These are phyloP conservation scores for Tanytarsus gracilentus DNA, from an alignment of 2,888 invertebrate species.

Conservation along the genomic window DNA sequence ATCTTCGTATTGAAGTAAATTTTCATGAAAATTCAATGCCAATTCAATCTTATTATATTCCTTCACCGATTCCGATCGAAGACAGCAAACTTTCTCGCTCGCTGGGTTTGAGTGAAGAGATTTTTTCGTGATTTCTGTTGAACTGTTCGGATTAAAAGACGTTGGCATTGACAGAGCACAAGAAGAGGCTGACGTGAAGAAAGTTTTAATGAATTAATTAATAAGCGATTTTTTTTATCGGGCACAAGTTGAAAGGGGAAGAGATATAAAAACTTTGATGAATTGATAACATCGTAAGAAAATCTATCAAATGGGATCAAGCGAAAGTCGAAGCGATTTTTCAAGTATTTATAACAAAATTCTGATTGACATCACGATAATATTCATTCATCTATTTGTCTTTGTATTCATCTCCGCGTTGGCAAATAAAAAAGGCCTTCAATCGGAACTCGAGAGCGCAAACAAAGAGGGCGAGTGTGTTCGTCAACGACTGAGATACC, in stretches of 20 bases:
- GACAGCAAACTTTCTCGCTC: too few relatives aligned
- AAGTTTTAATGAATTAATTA: slow-evolving; percentile 2
- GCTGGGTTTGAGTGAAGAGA: too few relatives aligned
- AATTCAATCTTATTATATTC: too few relatives aligned
- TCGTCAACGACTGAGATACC: slow-evolving; percentile 38
- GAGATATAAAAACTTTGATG: neutral
- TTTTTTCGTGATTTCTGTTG: slow-evolving; percentile 16
- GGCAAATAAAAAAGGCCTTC: slow-evolving; percentile 36
- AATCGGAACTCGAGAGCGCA: slow-evolving; percentile 40
- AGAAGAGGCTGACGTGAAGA: too few relatives aligned
- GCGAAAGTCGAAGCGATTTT: slow-evolving; percentile 1
- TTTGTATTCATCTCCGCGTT: slow-evolving; percentile 4
- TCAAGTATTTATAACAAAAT: neutral
- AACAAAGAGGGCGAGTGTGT: slow-evolving; percentile 43
- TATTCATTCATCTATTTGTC: neutral
- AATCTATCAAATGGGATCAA: slow-evolving; percentile 21
- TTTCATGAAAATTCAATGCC: slow-evolving; percentile 25
- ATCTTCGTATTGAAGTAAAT: too few relatives aligned
- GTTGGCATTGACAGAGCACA: neutral
- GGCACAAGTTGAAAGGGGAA: neutral
- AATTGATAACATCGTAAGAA: too few relatives aligned
- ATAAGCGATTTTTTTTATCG: neutral
- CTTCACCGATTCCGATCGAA: too few relatives aligned
- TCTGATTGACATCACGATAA: neutral
- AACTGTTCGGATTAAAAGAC: neutral